Evolutionary conservation across 2,113 vertebrate genomes (phyloP), one percentile per base, ranked within the genome.

Genomic region (Semnornis frantzii): DNA sequence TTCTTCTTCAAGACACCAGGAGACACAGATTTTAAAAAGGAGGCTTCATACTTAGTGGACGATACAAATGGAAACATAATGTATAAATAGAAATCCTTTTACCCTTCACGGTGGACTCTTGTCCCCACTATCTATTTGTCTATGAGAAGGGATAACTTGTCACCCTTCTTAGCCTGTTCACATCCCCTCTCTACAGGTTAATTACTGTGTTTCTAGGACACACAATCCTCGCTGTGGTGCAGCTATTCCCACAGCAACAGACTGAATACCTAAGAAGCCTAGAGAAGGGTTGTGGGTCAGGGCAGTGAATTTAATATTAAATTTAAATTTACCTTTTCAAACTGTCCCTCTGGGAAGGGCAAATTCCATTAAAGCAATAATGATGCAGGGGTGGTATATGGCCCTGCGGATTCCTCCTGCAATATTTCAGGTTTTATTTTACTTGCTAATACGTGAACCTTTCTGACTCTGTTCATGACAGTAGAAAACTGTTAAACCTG

Each of bases 71-170:
- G 95, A 97, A 97, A 87, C 89, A 76, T 70, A 44, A 79, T n/a
- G 34, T 95, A 96, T 96, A 95, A 96, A 87, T 97, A 94, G 95
- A 97, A 96, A 94, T 85, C 76, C 66, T 55, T 93, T 92, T 94
- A 95, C 65, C 87, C 92, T 97, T 97, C 95, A 42, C 20, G 6
- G 42, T 69, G 69, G 85, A 87, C 17, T 89, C 82, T 85, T 54
- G 17, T 90, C 88, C 73, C 79, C 64, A 6, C 39, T 34, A 5
- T 12, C 80, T 76, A 42, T 91, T 95, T 94, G 66, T 71, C 12
- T 54, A 39, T 89, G 55, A 73, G 84, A 95, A 78, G 19, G 42
- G 48, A 42, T 68, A 34, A 44, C n/a, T 88, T 74, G 74, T 83
- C 75, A 86, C 62, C 76, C 23, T 76, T 85, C 70, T 72, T 48